These are phyloP conservation scores for Podiceps cristatus DNA, from an alignment of 2,113 vertebrate genomes.

Conservation along the genomic window DNA sequence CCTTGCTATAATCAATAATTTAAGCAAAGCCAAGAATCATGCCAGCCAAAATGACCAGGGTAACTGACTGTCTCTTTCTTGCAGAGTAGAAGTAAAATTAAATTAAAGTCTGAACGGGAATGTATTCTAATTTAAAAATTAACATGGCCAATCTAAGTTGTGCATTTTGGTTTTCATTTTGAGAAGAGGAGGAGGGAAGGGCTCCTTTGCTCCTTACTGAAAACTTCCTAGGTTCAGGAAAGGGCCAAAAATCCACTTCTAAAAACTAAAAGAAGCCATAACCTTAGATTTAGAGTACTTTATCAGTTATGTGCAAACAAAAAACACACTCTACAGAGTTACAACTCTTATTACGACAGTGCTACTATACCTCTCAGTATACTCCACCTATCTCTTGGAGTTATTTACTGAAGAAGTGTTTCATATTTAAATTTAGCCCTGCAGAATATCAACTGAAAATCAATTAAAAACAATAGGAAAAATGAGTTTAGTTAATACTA, in stretches of 20 bases:
- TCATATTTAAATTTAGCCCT: background rate
- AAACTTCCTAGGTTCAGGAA: background rate
- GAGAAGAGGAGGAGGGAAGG: background rate
- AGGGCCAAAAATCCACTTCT: background rate
- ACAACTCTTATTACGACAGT: background rate
- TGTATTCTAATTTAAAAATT: constrained; percentile 36
- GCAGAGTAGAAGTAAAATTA: constrained; percentile 48
- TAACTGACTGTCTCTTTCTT: constrained; percentile 40
- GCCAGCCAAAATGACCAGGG: constrained; percentile 66
- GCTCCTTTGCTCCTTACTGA: background rate
- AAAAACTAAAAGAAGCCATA: background rate
- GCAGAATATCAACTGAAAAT: background rate
- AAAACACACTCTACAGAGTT: background rate
- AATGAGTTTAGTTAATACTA: background rate
- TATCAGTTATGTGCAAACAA: background rate
- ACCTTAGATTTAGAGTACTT: background rate
- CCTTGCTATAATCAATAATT: constrained; percentile 76
- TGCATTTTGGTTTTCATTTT: background rate
- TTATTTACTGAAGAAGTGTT: background rate
- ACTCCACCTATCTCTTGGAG: background rate
- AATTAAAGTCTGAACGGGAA: constrained; percentile 28
- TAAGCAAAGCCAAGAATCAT: constrained; percentile 73
- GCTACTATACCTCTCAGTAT: background rate
- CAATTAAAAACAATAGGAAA: background rate
- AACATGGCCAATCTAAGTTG: background rate